Conservation (phyloP, 2,888 invertebrate species). For the Drosophila gaucha region DNA sequence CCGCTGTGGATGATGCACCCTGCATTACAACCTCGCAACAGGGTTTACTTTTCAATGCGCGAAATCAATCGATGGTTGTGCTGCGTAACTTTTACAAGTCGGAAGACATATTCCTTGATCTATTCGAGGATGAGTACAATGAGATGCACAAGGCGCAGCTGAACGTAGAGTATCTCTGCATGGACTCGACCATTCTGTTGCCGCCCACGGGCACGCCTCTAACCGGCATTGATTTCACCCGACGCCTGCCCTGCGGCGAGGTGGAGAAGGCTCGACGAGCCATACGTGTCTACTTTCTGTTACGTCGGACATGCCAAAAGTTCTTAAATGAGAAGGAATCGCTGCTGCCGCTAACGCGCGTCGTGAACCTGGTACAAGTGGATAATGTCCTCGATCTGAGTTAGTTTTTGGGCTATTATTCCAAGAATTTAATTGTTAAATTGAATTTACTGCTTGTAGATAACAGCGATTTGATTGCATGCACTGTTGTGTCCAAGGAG, state of each 20-base stretch:
- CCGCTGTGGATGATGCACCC: conserved; percentile 72
- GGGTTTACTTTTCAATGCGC: conserved; percentile 88
- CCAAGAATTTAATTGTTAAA: neutral
- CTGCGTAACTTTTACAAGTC: conserved; percentile 97
- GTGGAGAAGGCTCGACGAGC: conserved; percentile 94
- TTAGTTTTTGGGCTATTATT: conserved; percentile 85
- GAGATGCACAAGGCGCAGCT: conserved; percentile 94
- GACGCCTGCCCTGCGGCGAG: conserved; percentile 97
- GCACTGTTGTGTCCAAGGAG: conserved; percentile 96
- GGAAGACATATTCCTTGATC: conserved; percentile 98
- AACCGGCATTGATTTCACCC: conserved; percentile 97
- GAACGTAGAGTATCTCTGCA: conserved; percentile 97
- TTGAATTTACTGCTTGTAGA: conserved; percentile 86
- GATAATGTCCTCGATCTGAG: conserved; percentile 98
- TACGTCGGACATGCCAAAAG: conserved; percentile 92
- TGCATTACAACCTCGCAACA: conserved; percentile 85
- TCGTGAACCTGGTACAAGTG: conserved; percentile 94
- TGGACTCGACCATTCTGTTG: conserved; percentile 97
- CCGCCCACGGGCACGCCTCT: conserved; percentile 98
- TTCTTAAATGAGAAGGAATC: conserved; percentile 93
- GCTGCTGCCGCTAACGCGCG: conserved; percentile 95
- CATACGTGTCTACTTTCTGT: conserved; percentile 96
- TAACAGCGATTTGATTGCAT: conserved; percentile 98
- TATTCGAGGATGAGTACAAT: conserved; percentile 99
- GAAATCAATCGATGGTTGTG: conserved; percentile 92